phyloP scores from a whole-genome alignment of 1,140 invertebrate species.

The Prorops nasuta region DNA sequence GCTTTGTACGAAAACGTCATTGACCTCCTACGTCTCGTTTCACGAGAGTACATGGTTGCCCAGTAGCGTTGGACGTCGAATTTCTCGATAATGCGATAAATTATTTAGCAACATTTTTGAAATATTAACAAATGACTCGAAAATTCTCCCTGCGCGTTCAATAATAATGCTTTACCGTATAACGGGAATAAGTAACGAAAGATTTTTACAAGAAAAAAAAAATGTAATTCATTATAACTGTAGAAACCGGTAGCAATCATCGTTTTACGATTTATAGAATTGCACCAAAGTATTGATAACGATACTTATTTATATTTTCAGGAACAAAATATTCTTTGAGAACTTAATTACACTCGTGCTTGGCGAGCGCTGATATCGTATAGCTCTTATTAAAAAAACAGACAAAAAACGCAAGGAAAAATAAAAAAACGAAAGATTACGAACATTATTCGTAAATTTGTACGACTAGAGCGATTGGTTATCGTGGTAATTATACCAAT shows the following conservation, averaged over 20 bases:
- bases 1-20: slow-evolving; percentile 34
- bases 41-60: slow-evolving; percentile 29
- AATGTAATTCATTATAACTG: not conserved
- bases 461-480: slow-evolving; percentile 13
- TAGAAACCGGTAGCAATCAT: not conserved
- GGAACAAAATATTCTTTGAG: slow-evolving; percentile 18
- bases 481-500: slow-evolving; percentile 4
- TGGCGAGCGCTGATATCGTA: too few species aligned
- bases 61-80: slow-evolving; percentile 26
- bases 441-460: not conserved
- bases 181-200: too few species aligned
- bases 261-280: not conserved
- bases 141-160: slow-evolving; percentile 19
- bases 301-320: slow-evolving; percentile 24
- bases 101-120: slow-evolving; percentile 26
- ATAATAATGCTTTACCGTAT: slow-evolving; percentile 29
- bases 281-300: not conserved
- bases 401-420: too few species aligned
- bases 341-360: slow-evolving; percentile 11
- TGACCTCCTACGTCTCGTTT: slow-evolving; percentile 29
- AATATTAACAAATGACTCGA: slow-evolving; percentile 28
- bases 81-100: slow-evolving; percentile 23
- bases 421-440: too few species aligned
- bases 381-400: too few species aligned
- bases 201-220: not conserved